Conservation (phyloP, 2,797 vertebrate species). For the Erethizon dorsatum region DNA sequence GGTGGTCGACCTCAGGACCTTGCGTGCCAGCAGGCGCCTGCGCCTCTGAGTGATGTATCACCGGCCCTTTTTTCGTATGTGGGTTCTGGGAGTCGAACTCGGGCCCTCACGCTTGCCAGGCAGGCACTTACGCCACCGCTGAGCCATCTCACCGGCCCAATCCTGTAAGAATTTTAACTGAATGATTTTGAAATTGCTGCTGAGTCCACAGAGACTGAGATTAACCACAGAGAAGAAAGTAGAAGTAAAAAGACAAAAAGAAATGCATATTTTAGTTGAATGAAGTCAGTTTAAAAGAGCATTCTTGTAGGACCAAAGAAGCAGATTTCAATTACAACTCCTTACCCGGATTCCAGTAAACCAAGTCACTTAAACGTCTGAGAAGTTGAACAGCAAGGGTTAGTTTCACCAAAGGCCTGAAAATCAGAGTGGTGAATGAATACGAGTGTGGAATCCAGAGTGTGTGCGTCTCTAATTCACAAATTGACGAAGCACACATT, state of each 20-base stretch:
- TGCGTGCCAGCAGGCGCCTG: no score
- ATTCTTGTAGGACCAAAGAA: no score
- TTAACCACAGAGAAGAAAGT: background rate
- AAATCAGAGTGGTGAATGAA: background rate
- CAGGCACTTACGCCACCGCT: no score
- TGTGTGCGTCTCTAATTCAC: background rate
- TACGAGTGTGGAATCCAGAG: background rate
- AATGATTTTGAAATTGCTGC: background rate
- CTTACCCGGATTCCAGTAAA: background rate
- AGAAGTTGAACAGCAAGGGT: background rate
- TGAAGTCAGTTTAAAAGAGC: background rate
- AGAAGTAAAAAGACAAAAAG: background rate
- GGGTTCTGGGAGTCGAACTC: no score
- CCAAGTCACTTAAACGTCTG: background rate
- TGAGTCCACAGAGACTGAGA: background rate
- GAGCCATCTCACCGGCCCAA: no score
- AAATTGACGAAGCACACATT: background rate
- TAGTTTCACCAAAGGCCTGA: background rate
- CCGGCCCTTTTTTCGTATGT: no score
- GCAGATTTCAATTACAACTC: background rate
- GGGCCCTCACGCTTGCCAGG: no score
- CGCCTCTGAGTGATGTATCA: no score
- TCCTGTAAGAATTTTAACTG: background rate
- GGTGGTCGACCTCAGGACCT: no score
- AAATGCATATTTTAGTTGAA: background rate